Base-by-base conservation (phyloP, 2,113 vertebrate species). In the Lagopus leucura region DNA sequence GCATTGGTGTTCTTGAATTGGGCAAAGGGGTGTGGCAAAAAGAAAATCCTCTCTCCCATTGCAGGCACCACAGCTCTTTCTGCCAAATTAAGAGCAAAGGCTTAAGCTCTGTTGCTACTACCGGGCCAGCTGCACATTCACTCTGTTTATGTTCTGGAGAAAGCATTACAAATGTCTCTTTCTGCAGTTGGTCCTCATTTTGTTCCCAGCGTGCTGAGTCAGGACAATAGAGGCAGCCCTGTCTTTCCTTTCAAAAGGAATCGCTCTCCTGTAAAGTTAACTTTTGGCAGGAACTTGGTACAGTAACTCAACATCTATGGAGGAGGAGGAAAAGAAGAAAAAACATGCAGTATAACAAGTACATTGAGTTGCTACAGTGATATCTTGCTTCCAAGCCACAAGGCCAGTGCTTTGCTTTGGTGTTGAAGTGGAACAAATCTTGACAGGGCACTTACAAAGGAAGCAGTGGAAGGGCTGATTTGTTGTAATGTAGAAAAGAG, bases 81-180 rank as follows among this genome's bases (percentile, higher is more conserved):
- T 92, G 89, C 78, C 78, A 82, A 86, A 48, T 11, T 57, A 64
- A 54, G 60, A 88, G 93, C 75, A 42, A 85, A 87, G 55, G 58
- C 82, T 75, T 47, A 12, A 13, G 43, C 89, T 81, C 50, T 73
- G 58, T 47, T 38, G 86, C 80, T 84, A 45, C 74, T 55, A 54
- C 63, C 36, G 66, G 91, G 66, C 70, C 86, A 96, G 87, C 87
- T 91, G 87, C 43, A 0, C 45, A 2, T 54, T 87, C 0, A 0
- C 74, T 78, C 57, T 74, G 36, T 66, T 66, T 45, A 30, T 64
- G 60, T 58, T 70, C 60, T 89, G 75, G n/a, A 93, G 67, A 71
- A 92, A 55, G 81, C 19, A 1, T 73, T 81, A 86, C 77, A 93
- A 71, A 78, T 6, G 21, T 66, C 57, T 74, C 64, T 90, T 94